Base-by-base conservation (phyloP, 2,888 invertebrate species). In the Chymomyza amoena region DNA sequence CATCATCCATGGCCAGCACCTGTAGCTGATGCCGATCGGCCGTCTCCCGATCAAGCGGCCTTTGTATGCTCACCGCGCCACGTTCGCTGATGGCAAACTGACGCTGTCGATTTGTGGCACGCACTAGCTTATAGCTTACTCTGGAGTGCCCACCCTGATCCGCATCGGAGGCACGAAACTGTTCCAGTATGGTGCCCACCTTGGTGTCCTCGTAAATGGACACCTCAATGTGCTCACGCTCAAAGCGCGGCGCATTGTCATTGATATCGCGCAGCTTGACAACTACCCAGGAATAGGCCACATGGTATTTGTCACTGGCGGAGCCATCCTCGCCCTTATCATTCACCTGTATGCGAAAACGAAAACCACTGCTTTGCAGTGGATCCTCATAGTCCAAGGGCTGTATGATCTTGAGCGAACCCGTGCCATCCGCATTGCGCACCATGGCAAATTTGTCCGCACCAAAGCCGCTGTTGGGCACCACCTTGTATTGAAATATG, bases 371-470 rank as follows among this genome's bases (percentile, higher is more conserved):
- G 92, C 98, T 96, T 93, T 98, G 98, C 90, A 97, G 93, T 82
- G 96, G 95, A 92, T 98, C 97, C 93, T 98, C 98, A 92, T 96
- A 98, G 92, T 98, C 98, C 83, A 98, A 93, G 18, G 97, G 97
- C 92, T 98, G 97, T 68, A 97, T 97, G 86, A 98, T 97, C 93
- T 98, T 98, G 84, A 98, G 93, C 6, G 97, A 97, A 54, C 98
- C 97, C 5, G 98, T 98, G 60, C 97, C 97, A 91, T 98, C 98
- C 91, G 96, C 97, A 92, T 98, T 98, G 77, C 97, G 94, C 63
- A 98, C 97, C 97, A 98, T 98, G 45, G 97, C 97, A 92, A 98
- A 98, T 91, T 97, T 97, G 91, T 98, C 97, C 66, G 97, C 97
- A 72, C 98, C 98, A 90, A 97, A 97, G 32, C 97, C 97, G 90